Evolutionary conservation across 2,888 invertebrate genomes (phyloP).

Genomic region (Trissolcus brochymenae): DNA sequence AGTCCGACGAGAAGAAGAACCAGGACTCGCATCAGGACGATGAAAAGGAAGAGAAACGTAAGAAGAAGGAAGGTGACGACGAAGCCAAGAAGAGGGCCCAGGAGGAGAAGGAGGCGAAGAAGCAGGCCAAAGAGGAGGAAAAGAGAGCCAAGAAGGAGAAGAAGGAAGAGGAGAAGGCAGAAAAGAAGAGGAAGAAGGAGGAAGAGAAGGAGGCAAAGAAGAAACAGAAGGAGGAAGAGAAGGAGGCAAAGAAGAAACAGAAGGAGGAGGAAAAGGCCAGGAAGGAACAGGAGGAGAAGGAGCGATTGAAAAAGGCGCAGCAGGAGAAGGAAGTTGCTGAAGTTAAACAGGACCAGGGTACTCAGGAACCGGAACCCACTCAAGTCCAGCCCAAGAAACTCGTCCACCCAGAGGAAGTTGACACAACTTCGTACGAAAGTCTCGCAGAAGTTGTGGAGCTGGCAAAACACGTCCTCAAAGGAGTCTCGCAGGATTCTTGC

Average conservation of each 20-base stretch:
- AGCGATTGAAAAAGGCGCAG: background rate
- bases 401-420: background rate
- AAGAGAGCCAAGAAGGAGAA: background rate
- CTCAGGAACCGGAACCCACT: background rate
- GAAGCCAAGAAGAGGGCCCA: background rate
- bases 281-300: background rate
- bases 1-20: too few relatives aligned
- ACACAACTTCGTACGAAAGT: background rate
- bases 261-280: background rate
- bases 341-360: background rate
- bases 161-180: background rate
- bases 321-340: background rate
- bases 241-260: background rate
- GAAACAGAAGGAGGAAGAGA: background rate
- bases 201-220: background rate
- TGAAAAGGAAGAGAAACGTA: background rate
- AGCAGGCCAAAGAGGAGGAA: background rate
- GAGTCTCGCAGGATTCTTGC: background rate
- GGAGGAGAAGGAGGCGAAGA: background rate
- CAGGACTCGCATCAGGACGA: background rate
- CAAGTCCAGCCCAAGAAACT: background rate
- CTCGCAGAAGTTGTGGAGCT: background rate
- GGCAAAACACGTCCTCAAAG: too few relatives aligned
- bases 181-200: background rate
- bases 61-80: too few relatives aligned